Base-by-base conservation (phyloP, 1,140 invertebrate genomes). In the Nomia melanderi region DNA sequence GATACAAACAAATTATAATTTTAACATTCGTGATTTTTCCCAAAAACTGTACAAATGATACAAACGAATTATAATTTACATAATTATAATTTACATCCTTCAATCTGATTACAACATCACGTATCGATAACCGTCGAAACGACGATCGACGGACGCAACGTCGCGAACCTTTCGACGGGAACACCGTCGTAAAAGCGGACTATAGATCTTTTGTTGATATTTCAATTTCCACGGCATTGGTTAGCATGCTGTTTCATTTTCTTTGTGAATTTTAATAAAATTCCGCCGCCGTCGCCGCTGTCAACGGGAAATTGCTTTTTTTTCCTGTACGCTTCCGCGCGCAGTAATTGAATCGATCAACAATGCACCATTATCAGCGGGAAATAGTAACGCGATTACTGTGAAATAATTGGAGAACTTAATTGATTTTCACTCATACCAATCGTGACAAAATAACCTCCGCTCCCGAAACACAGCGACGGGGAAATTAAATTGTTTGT, bases 221-320 rank as follows among this genome's bases (percentile, higher is more conserved):
- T 56, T 27, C 25, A 56, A 74, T 44, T 66, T 57, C 14, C 39
- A 33, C 11, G 14, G 39, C n/a, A 33, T 31, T 41, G 72, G 53
- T 66, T 66, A 27, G n/a, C 36, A n/a, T 9, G 63, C 9, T 44
- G 72, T 31, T 54, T 27, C 63, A 66, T 75, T 67, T 57, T 75
- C 53, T 67, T 59, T 33, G 23, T 47, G 53, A 9, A 57, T 59
- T 75, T 75, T 75, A 75, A 67, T 75, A 75, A 75, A 75, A 75
- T 39, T 31, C 20, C 27, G 20, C 33, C 17, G 14, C 6, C 20
- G n/a, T 7, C n/a, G 63, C 27, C 27, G 20, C 8, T 9, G 63
- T 29, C 29, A 33, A 7, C 14, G n/a, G 9, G 17, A 44, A 74
- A 74, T 57, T 66, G 27, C 39, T 44, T 66, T 44, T 54, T 56